Base-by-base conservation (phyloP, 2,888 invertebrate genomes). In the Ptychoptera contaminata region DNA sequence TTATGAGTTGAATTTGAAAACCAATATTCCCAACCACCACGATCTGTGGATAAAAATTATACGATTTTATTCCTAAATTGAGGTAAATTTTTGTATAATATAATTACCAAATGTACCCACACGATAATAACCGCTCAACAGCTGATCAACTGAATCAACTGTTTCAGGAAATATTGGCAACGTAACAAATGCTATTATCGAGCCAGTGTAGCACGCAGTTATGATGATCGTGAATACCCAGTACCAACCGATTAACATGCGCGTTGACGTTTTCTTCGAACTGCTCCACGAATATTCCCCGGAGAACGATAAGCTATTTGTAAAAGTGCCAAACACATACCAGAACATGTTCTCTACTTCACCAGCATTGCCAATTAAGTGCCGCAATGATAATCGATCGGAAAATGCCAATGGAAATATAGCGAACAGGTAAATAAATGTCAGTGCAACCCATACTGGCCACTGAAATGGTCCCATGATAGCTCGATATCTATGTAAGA, bases 151-250 rank as follows among this genome's bases (percentile, higher is more conserved):
- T 1, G 76, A 74, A 55, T 86, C 83, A 6, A 83, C 70, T 0
- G 82, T 81, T 50, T 74, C 72, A 1, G 85, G 85, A 62, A 76
- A 83, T 1, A 80, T 70, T 1, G 85, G 84, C 41, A 85, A 60
- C 1, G 84, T 85, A 8, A 86, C 84, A 59, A 85, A 86, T 0
- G 85, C 84, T 56, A 86, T 85, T 23, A 86, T 85, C 1, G 82
- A 84, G 3, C 85, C 83, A 1, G 85, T 85, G 56, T 86, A 86
- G 55, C 84, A 83, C 43, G 85, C 79, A 1, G 84, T 85, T 42
- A 84, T 78, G 43, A 86, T 86, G 35, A 85, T 85, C 3, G 85
- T 85, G 54, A 85, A 86, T n/a, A 83, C 59, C 86, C 86, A 86
- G 60, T 86, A 86, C 65, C 78, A 76, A n/a, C 84, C 84, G 49